These are phyloP conservation scores for Sorex maritimensis DNA, from an alignment of 2,797 vertebrate genomes.

Conservation along the genomic window DNA sequence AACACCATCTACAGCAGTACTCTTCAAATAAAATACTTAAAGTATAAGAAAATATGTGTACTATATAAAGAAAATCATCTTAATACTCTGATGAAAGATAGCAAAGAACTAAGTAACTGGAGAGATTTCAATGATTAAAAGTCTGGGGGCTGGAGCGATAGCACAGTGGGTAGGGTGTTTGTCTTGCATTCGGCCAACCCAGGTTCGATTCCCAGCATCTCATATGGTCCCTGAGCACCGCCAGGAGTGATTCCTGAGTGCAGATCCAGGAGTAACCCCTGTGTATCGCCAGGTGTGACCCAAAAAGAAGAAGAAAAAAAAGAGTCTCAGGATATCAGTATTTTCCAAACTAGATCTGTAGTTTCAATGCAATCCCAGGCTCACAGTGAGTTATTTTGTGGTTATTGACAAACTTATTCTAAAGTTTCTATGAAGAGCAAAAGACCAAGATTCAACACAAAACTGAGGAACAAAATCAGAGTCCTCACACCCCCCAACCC, in stretches of 20 bases:
- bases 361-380: not conserved
- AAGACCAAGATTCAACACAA: not conserved
- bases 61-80: not conserved
- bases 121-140: no score
- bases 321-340: not conserved
- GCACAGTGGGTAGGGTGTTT: no score
- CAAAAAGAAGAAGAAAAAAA: no score
- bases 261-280: no score
- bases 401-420: not conserved
- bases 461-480: not conserved
- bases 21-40: not conserved
- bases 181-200: no score
- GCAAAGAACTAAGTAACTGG: not conserved
- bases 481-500: not conserved
- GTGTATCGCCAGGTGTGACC: no score
- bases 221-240: no score
- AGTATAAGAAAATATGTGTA: constrained; percentile 26
- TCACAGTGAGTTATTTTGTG: not conserved
- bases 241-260: no score
- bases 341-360: constrained; percentile 21
- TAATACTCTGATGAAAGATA: constrained; percentile 37
- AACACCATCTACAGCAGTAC: not conserved
- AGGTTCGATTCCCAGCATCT: no score
- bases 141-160: not conserved
- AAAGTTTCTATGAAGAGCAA: not conserved